Conservation (phyloP, 35 echinoderm and acorn worm species). For the Diadema setosum region DNA sequence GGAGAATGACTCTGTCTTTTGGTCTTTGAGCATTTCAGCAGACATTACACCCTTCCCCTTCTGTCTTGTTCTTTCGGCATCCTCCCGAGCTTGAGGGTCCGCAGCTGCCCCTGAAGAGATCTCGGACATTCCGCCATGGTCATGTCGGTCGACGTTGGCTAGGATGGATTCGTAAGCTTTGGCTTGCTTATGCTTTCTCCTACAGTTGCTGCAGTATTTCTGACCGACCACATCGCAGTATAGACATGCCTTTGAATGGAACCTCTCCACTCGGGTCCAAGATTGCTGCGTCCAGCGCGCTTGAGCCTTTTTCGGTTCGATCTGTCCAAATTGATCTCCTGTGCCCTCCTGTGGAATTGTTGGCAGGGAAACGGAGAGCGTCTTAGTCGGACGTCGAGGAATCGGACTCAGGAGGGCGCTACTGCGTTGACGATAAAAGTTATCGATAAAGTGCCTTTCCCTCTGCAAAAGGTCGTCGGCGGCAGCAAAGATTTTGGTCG, state of each 20-base stretch:
- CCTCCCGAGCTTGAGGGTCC: too few relatives aligned
- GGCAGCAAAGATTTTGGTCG: background rate
- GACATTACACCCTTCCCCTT: too few relatives aligned
- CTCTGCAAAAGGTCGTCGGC: background rate
- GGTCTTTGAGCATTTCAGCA: too few relatives aligned
- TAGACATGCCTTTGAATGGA: background rate
- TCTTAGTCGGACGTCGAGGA: background rate
- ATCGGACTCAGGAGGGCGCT: background rate
- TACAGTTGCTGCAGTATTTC: slow-evolving; percentile 38
- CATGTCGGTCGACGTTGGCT: background rate
- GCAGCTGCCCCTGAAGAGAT: too few relatives aligned
- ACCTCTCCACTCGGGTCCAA: background rate
- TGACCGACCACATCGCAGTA: slow-evolving; percentile 44
- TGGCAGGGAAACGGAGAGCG: background rate
- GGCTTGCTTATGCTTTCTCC: background rate
- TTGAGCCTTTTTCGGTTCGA: background rate
- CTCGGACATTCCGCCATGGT: too few relatives aligned
- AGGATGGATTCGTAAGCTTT: background rate
- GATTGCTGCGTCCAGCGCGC: background rate
- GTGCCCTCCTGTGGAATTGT: background rate
- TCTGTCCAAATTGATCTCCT: background rate
- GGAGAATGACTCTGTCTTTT: too few relatives aligned
- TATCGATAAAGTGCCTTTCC: background rate
- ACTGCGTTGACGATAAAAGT: background rate
- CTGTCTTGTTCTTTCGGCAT: too few relatives aligned